Percentiles rank a stretch among this genome's conserved stretches.
These are phyloP conservation scores for Turnix velox DNA, from an alignment of 2,113 vertebrate species.

Conservation along the genomic window DNA sequence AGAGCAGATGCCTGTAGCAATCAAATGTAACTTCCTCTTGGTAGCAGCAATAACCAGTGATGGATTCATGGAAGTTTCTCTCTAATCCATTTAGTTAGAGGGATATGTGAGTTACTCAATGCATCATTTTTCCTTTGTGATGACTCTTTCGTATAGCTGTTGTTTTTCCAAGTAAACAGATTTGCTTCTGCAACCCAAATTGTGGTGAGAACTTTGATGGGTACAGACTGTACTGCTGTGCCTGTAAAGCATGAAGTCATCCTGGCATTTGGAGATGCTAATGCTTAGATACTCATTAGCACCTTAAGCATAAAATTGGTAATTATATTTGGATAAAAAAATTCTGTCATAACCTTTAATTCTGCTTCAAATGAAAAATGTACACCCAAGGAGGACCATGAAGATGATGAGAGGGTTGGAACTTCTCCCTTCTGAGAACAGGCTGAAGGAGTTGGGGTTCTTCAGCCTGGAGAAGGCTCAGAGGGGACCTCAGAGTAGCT, in stretches of 20 bases:
- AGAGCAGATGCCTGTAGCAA: slow-evolving; percentile 52
- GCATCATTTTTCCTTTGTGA: not conserved
- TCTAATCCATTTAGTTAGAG: not conserved
- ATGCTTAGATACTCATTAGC: not conserved
- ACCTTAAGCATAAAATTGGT: not conserved
- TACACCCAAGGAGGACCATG: no score
- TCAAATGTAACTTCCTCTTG: slow-evolving; percentile 60
- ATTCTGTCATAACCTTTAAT: not conserved
- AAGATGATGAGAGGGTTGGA: no score
- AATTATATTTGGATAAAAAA: not conserved
- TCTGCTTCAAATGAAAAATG: not conserved
- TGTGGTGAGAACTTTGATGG: slow-evolving; percentile 74
- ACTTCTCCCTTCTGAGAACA: no score
- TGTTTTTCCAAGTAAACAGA: slow-evolving; percentile 80
- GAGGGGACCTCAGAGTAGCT: no score
- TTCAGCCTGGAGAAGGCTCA: no score
- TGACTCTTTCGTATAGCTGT: slow-evolving; percentile 66
- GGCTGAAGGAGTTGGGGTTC: no score
- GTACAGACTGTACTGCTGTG: slow-evolving; percentile 72
- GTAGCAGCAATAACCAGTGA: not conserved
- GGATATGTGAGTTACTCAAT: not conserved
- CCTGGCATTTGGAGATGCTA: slow-evolving; percentile 74
- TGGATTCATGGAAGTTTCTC: not conserved
- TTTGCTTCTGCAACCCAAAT: slow-evolving; percentile 81
- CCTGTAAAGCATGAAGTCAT: slow-evolving; percentile 61